A percentile compares a stretch with the other conserved stretches of the same genome.
Evolutionary conservation across 2,113 vertebrate genomes (phyloP).

Genomic region (Eudyptes chrysolophus): DNA sequence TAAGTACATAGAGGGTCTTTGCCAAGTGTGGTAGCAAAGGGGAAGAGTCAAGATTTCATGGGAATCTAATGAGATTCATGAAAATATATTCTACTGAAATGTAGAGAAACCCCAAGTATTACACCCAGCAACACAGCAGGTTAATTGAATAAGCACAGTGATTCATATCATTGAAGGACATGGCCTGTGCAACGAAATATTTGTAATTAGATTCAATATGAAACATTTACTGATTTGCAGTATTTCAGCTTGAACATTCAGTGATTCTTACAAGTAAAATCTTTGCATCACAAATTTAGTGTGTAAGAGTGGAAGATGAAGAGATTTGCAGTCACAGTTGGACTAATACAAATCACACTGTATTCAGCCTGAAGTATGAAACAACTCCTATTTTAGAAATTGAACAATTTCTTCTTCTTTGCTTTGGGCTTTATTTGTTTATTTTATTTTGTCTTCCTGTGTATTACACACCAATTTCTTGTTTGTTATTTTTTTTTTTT

Average conservation of each 20-base stretch:
- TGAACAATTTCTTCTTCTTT: background rate
- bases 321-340: background rate
- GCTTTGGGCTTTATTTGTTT: background rate
- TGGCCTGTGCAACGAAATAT: background rate
- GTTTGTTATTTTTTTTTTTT: background rate
- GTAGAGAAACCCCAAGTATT: background rate
- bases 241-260: background rate
- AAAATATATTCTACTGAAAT: background rate
- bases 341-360: background rate
- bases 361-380: background rate
- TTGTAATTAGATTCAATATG: background rate
- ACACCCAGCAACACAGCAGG: background rate
- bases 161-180: background rate
- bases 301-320: background rate
- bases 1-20: background rate
- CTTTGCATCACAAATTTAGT: background rate
- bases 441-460: background rate
- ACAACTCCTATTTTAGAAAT: background rate
- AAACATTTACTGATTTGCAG: background rate
- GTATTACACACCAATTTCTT: background rate
- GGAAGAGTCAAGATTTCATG: background rate
- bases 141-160: background rate
- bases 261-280: background rate
- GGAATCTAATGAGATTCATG: background rate
- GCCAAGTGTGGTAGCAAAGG: background rate